Conservation (phyloP, 2,797 vertebrate genomes). For the Gadopsis bispinosus region DNA sequence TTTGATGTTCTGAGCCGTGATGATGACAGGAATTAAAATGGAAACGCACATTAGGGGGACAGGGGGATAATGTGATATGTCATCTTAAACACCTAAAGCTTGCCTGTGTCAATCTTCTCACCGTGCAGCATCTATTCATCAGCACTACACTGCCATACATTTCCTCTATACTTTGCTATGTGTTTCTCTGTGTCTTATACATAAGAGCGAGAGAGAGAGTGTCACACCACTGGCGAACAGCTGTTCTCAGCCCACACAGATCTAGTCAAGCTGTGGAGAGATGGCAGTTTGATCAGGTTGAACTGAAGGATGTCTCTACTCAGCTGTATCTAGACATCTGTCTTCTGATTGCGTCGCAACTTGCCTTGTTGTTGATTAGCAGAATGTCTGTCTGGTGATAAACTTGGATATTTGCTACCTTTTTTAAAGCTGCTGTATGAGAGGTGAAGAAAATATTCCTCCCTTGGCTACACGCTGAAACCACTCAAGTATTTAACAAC, state of each 20-base stretch:
- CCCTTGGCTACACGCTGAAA: neutral
- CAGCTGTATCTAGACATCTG: conserved; percentile 78
- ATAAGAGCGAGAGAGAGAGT: conserved; percentile 28
- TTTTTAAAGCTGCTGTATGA: conserved; percentile 19
- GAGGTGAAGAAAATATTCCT: conserved; percentile 12
- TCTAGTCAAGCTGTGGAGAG: conserved; percentile 69
- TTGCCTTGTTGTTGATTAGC: conserved; percentile 67
- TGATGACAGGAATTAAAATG: conserved; percentile 77
- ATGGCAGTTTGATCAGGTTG: conserved; percentile 80
- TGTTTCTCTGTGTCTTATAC: conserved; percentile 13
- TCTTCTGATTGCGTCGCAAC: conserved; percentile 67
- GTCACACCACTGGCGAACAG: conserved; percentile 65
- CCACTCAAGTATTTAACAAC: neutral
- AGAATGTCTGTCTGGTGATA: conserved; percentile 44
- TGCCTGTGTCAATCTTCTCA: conserved; percentile 46
- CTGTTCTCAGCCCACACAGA: conserved; percentile 71
- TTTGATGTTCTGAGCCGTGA: conserved; percentile 45
- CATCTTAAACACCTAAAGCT: conserved; percentile 66
- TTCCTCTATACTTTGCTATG: conserved; percentile 36
- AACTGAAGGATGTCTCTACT: conserved; percentile 77
- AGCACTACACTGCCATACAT: conserved; percentile 32
- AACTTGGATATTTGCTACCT: conserved; percentile 45
- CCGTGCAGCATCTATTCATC: conserved; percentile 51
- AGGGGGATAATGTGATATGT: conserved; percentile 66
- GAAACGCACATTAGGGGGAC: conserved; percentile 66